Conservation (phyloP, 2,888 invertebrate species). For the Mellilla xanthometata region DNA sequence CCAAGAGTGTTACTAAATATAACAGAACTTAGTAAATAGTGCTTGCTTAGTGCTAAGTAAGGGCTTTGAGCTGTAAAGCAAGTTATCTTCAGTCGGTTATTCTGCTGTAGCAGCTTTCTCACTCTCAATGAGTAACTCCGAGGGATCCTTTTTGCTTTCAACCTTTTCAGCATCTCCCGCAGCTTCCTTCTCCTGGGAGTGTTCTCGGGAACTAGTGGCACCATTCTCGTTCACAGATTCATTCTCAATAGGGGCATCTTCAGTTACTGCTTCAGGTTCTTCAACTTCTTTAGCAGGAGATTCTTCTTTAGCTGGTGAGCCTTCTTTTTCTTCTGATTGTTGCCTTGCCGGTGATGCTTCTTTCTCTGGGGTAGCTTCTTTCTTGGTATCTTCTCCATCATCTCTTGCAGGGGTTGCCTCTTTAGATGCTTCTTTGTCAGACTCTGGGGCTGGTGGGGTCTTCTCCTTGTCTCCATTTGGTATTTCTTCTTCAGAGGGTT, state of each 20-base stretch:
- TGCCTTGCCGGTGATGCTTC: slow-evolving; percentile 47
- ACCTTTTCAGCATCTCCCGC: slow-evolving; percentile 33
- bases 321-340: slow-evolving; percentile 53
- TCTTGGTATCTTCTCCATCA: slow-evolving; percentile 32
- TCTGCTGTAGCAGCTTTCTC: slow-evolving; percentile 66
- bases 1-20: slow-evolving; percentile 50
- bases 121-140: slow-evolving; percentile 69
- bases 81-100: slow-evolving; percentile 54
- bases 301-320: slow-evolving; percentile 42
- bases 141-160: slow-evolving; percentile 61
- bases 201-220: slow-evolving; percentile 67
- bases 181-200: slow-evolving; percentile 63
- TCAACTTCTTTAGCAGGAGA: slow-evolving; percentile 51
- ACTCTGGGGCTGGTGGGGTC: slow-evolving; percentile 40
- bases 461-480: slow-evolving; percentile 39
- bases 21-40: slow-evolving; percentile 69
- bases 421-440: slow-evolving; percentile 39
- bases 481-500: slow-evolving; percentile 36
- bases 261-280: slow-evolving; percentile 47
- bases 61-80: slow-evolving; percentile 72
- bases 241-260: slow-evolving; percentile 58
- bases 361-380: slow-evolving; percentile 35
- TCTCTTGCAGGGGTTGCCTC: slow-evolving; percentile 46
- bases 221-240: slow-evolving; percentile 68
- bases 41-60: slow-evolving; percentile 71